phyloP scores from a whole-genome alignment of 2,113 vertebrate species.

The Gopherus flavomarginatus region DNA sequence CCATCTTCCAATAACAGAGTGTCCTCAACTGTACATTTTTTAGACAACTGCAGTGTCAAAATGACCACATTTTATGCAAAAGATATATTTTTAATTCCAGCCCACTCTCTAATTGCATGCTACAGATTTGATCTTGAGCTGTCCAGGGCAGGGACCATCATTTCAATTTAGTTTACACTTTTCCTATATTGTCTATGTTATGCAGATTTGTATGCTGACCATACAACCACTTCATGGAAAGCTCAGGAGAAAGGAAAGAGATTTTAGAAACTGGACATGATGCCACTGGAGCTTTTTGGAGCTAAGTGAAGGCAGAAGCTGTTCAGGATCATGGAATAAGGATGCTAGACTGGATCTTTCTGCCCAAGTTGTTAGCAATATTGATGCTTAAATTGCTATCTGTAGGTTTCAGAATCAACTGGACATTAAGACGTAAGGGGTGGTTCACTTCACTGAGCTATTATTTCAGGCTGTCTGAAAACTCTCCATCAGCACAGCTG shows the following conservation, averaged over 20 bases:
- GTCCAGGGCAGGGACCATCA: neutral
- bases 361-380: neutral
- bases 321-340: neutral
- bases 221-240: neutral
- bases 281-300: neutral
- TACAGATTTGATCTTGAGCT: neutral
- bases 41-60: neutral
- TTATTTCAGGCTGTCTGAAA: neutral
- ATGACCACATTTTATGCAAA: neutral
- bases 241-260: neutral
- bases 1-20: neutral
- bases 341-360: neutral
- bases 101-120: accelerated
- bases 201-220: neutral
- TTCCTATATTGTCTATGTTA: neutral
- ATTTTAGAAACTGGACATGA: neutral
- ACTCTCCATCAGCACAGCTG: neutral
- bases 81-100: neutral
- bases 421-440: neutral
- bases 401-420: neutral
- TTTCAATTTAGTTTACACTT: neutral
- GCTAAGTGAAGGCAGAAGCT: neutral
- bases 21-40: neutral
- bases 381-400: neutral
- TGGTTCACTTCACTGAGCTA: neutral